Base-by-base conservation (phyloP, 2,797 vertebrate genomes). In the Platalea minor region DNA sequence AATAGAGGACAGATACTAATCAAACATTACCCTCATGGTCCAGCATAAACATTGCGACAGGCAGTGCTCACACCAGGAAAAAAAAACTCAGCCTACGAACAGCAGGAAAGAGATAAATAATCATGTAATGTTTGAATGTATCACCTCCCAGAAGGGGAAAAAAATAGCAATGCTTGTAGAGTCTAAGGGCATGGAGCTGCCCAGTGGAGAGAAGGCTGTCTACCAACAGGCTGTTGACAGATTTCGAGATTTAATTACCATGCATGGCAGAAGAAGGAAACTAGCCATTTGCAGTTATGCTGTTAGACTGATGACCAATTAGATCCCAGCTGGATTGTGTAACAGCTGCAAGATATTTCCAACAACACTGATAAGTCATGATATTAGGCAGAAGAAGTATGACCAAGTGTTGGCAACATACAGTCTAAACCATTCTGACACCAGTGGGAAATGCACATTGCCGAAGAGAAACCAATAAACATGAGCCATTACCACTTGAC, bases 281-380 rank as follows among this genome's bases (percentile, higher is more conserved):
- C 50, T 23, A 85, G 18, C 37, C n/a, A 69, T 93, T 94, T 88
- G 37, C 59, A 88, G 63, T 43, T 88, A 63, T 17, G 35, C 59
- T 67, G 48, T 90, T 88, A 84, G 65, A 86, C 83, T 90, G 85
- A 70, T 93, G 70, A 91, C 79, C 88, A 90, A 37, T 90, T 92
- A 77, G 28, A 88, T 81, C 59, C 65, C 88, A 93, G 80, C 25
- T 87, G 85, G 74, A 90, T 70, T 86, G 45, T 84, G 26, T 61
- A 95, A 72, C 67, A 91, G 59, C 88, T 96, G 80, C 63, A 90
- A 91, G 77, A 59, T 91, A 79, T 84, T 89, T 78, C 74, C 74
- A 93, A 43, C 63, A 91, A 25, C 50, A 65, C 28, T 54, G 79
- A 45, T 83, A 95, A 88, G 51, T 65, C 70, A 60, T 33, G 59